These are phyloP conservation scores for Megathymus violae DNA, from an alignment of 1,140 invertebrate species.

Conservation along the genomic window DNA sequence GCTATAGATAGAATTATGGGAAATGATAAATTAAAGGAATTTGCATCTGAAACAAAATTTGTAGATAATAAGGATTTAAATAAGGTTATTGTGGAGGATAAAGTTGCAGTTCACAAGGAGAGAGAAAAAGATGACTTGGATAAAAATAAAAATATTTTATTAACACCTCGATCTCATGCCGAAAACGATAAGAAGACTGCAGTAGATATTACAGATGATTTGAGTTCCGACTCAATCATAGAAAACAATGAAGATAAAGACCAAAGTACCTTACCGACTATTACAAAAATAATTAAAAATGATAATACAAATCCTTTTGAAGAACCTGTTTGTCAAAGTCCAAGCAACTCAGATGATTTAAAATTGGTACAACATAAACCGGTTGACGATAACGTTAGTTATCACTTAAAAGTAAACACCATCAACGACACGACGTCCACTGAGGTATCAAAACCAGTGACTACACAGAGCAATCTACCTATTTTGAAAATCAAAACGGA, in stretches of 20 bases:
- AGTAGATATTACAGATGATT: conserved; percentile 19
- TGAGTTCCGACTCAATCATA: neutral
- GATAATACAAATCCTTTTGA: conserved; percentile 35
- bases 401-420: conserved; percentile 76
- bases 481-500: conserved; percentile 27
- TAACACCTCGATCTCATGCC: neutral
- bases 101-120: neutral
- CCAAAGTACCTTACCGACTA: neutral
- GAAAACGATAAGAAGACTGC: conserved; percentile 5
- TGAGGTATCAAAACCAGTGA: conserved; percentile 35
- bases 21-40: conserved; percentile 26
- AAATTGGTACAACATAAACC: conserved; percentile 33
- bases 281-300: conserved; percentile 18
- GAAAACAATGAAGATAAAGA: neutral
- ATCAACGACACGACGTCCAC: conserved; percentile 45
- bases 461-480: conserved; percentile 32
- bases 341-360: conserved; percentile 17
- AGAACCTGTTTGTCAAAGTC: conserved; percentile 32
- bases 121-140: conserved; percentile 3
- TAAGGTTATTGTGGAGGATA: neutral
- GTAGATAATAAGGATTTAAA: conserved; percentile 5
- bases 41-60: neutral
- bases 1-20: conserved; percentile 67
- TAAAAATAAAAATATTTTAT: conserved; percentile 9
- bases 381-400: conserved; percentile 69